Base-by-base conservation (phyloP, 2,888 invertebrate species). In the Drosophila sordidula region DNA sequence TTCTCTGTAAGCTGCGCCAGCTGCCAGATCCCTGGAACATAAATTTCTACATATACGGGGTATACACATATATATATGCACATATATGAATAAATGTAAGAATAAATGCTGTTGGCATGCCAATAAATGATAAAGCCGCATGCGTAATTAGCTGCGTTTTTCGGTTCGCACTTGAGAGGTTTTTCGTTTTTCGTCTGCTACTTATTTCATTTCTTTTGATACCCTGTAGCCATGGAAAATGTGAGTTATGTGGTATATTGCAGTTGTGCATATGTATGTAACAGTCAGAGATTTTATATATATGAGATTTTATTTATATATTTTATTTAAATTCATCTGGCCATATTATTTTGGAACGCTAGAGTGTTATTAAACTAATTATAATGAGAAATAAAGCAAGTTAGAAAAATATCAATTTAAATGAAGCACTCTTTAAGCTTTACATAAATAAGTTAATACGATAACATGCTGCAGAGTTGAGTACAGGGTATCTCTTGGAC, bases 141-240 rank as follows among this genome's bases (percentile, higher is more conserved):
- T 72, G 68, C 68, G 59, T 75, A 77, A 75, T 75, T 67, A 72
- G 75, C 62, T 72, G 32, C 44, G 51, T 52, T 63, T 58, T 49
- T 62, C 5, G 55, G 25, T 36, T n/a, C 8, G 11, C 45, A 47
- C 41, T 55, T 34, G 38, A 49, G 22, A 46, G 54, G 12, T 9
- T 29, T 26, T 29, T 18, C 41, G 2, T 46, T 46, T 46, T 44
- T 18, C 11, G 38, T 8, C 14, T 2, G 14, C 32, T 54, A 63
- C 51, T 51, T 49, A 47, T 46, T 56, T 56, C 5, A 54, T 45
- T 34, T 25, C 32, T 22, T 34, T 14, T 47, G 8, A 9, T 34
- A 32, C 34, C 39, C 39, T 39, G 9, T 9, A 16, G 2, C 4
- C 38, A 8, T 14, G 29, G 29, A 29, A 29, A 29, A 29, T 26